Conservation (phyloP, 2,113 vertebrate genomes). For the Xerus inauris region DNA sequence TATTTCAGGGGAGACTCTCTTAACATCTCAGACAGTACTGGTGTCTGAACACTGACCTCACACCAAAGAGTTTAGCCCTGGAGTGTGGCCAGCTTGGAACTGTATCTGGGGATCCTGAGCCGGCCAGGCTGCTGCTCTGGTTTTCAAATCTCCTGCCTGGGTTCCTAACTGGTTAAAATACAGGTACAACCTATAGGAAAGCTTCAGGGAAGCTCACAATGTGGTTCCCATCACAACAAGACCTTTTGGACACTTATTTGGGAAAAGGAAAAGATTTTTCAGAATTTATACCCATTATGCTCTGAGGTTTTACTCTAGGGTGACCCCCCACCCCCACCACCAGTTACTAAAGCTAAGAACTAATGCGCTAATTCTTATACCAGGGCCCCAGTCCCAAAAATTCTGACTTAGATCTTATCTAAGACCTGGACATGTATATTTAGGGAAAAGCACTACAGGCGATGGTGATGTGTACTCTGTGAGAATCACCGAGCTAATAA, state of each 20-base stretch:
- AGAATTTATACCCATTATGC: conserved; percentile 37
- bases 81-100: not conserved
- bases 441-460: not conserved
- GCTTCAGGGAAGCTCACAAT: not conserved
- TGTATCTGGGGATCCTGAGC: rapidly evolving
- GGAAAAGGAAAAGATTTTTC: not conserved
- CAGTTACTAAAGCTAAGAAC: not conserved
- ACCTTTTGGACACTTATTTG: not conserved
- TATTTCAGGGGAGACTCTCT: not conserved
- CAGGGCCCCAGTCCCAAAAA: not conserved
- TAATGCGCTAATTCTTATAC: not conserved
- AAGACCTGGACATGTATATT: not conserved
- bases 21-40: not conserved
- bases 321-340: not conserved
- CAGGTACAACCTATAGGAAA: not conserved
- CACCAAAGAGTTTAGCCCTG: not conserved
- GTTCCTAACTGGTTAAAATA: not conserved
- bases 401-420: not conserved
- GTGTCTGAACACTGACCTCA: not conserved
- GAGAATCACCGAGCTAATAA: not conserved
- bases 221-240: not conserved
- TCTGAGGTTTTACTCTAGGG: conserved; percentile 16
- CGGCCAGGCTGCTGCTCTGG: not conserved
- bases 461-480: not conserved
- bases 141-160: not conserved